Evolutionary conservation across 2,797 vertebrate genomes (phyloP).

Genomic region (Pangasius sanitwongsei): DNA sequence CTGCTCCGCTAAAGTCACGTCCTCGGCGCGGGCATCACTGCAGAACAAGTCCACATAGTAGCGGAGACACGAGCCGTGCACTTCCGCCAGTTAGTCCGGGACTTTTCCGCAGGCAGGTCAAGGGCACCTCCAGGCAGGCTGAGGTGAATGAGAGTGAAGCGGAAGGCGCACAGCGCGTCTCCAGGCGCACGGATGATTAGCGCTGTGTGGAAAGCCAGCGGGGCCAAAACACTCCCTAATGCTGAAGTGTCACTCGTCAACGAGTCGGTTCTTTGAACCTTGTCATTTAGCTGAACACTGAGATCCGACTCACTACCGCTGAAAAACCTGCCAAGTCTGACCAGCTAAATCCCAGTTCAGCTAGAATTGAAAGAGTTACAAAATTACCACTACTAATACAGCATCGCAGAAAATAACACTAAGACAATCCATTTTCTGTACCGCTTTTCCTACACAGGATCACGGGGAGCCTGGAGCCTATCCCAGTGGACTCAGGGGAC

Average conservation of each 20-base stretch:
- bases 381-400: not conserved
- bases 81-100: too few species aligned
- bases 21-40: not conserved
- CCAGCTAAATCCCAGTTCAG: not conserved
- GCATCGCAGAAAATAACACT: too few species aligned
- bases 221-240: not conserved
- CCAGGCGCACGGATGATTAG: not conserved
- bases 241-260: not conserved
- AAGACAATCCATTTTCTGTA: too few species aligned
- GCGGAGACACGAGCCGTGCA: not conserved
- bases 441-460: too few species aligned
- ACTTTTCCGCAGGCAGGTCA: too few species aligned
- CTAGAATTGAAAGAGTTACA: not conserved
- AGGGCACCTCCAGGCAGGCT: not conserved
- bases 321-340: not conserved
- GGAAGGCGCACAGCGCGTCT: conserved; percentile 1
- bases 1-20: not conserved
- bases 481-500: too few species aligned
- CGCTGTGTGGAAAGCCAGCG: conserved; percentile 4
- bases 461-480: too few species aligned
- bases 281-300: not conserved
- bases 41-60: not conserved
- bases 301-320: not conserved
- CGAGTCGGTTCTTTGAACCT: not conserved
- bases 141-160: not conserved